Evolutionary conservation across 1,140 invertebrate species (phyloP), one percentile per base, ranked within the genome.

Genomic region (Drosophila sucinea): DNA sequence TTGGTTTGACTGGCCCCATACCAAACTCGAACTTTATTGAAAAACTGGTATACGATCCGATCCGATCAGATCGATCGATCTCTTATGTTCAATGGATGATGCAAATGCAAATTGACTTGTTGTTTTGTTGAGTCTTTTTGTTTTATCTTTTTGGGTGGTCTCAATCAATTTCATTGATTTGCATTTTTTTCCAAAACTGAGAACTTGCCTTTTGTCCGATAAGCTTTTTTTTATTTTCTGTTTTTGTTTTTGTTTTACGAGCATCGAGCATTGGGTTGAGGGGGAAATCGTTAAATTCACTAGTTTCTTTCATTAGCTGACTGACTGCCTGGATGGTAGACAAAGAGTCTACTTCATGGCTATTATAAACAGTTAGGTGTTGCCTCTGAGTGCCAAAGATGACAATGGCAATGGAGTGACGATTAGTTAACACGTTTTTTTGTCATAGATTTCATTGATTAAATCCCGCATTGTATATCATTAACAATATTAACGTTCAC

Each of bases 51-150:
- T 51, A 67, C 58, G 55, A 62, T 56, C 73, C 7, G 33, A 35
- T 35, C 7, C 35, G 35, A 38, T 38, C 33, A 7, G 60, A 73
- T 67, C 41, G 41, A 44, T 44, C 44, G 73, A 69, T 79, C 67
- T 71, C 57, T 81, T 62, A 65, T 77, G 70, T 72, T 78, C 79
- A 51, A 51, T 51, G 44, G 78, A 77, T 71, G 68, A 70, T 86
- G 83, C 76, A 83, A 86, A 86, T 83, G 79, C 83, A 86, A 87
- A 86, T 86, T 77, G 83, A 51, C 75, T 79, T 83, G 82, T 82
- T 62, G 58, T 35, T 71, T 47, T 38, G 54, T 79, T 54, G 30
- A 32, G 74, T 27, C 3, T 44, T 44, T 44, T 44, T 44, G 11
- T 51, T 51, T 51, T 27, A 51, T 51, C 44, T 51, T 51, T 51